Evolutionary conservation across 2,888 invertebrate genomes (phyloP).

Genomic region (Thymelicus lineola): DNA sequence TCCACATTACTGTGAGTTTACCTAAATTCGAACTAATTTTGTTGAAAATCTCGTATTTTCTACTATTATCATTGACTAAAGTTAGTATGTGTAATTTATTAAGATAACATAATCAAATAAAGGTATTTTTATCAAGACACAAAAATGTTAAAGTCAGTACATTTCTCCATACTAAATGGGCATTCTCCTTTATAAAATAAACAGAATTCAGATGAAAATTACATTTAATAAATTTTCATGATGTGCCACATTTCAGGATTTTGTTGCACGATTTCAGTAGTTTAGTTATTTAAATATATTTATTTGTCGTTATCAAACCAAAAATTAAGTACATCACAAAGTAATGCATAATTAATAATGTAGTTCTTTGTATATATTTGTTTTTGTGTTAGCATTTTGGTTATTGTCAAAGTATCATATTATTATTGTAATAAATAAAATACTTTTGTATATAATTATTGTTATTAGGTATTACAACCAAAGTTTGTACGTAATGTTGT

Average conservation of each 20-base stretch:
- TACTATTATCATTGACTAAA: no score
- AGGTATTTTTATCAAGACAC: no score
- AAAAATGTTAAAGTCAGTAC: no score
- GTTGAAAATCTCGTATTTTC: no score
- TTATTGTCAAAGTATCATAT: neutral
- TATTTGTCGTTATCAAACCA: slow-evolving; percentile 14
- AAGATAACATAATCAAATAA: no score
- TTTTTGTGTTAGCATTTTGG: slow-evolving; percentile 3
- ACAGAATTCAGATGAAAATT: neutral
- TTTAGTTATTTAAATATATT: slow-evolving; percentile 2
- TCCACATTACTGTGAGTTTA: no score
- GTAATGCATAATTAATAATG: slow-evolving; percentile 27
- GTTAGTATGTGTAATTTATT: no score
- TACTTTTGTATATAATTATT: slow-evolving; percentile 45
- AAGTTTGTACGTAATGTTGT: slow-evolving; percentile 56
- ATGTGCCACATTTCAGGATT: neutral
- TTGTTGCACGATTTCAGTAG: neutral
- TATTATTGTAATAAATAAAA: neutral
- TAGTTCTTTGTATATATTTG: slow-evolving; percentile 44
- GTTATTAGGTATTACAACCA: slow-evolving; percentile 57
- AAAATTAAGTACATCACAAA: slow-evolving; percentile 24
- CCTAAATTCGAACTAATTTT: no score
- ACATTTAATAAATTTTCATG: neutral
- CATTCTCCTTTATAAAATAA: no score
- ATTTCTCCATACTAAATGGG: no score